These are phyloP conservation scores for zebrafish (Danio rerio) DNA, from an alignment of 2,113 vertebrate genomes.

Conservation along the genomic window GRCz12tu NC_133200.1:25996001-25996500, in stretches of 20 bases:
- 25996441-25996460: constrained; percentile 43
- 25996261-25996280: neutral
- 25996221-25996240: neutral
- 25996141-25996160: neutral
- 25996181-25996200: too few relatives aligned
- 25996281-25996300: neutral
- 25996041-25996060: too few relatives aligned
- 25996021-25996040: too few relatives aligned
- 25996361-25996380: constrained; percentile 47
- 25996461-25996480: constrained; percentile 45
- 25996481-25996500: constrained; percentile 27
- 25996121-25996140: too few relatives aligned
- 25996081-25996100: too few relatives aligned
- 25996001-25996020: too few relatives aligned
- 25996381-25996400: constrained; percentile 54
- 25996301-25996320: constrained; percentile 24
- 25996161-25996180: too few relatives aligned
- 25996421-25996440: constrained; percentile 47
- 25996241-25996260: neutral
- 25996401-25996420: constrained; percentile 36
- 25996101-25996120: too few relatives aligned
- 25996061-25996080: too few relatives aligned
- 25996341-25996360: constrained; percentile 46
- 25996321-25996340: constrained; percentile 37
- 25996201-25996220: too few relatives aligned